These are phyloP conservation scores for Porites evermanni DNA, from an alignment of 92 coral and sea anemone genomes.

Conservation along the genomic window DNA sequence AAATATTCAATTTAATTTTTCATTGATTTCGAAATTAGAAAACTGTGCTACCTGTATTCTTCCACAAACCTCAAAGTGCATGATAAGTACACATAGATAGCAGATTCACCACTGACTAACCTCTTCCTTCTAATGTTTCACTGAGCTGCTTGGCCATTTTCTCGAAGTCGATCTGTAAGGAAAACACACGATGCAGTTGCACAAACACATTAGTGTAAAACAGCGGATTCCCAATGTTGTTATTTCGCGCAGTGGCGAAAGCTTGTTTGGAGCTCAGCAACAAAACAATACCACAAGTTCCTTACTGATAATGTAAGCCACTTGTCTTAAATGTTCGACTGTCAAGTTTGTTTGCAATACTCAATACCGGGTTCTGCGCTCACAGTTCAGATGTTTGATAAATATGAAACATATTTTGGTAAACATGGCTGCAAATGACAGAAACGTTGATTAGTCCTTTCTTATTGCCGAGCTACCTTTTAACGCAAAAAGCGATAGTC, in stretches of 20 bases:
- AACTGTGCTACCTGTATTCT: background rate
- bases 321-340: slow-evolving; percentile 21
- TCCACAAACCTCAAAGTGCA: background rate
- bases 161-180: slow-evolving; percentile 71
- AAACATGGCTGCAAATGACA: background rate
- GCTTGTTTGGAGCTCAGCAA: background rate
- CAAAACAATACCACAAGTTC: slow-evolving; percentile 16
- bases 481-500: background rate
- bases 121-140: slow-evolving; percentile 73
- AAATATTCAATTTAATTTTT: background rate
- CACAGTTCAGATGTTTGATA: background rate
- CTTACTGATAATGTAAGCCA: slow-evolving; percentile 23
- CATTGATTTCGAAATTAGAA: background rate
- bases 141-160: slow-evolving; percentile 77
- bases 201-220: background rate
- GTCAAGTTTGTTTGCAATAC: slow-evolving; percentile 42
- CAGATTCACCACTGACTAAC: slow-evolving; percentile 26
- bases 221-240: background rate
- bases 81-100: background rate
- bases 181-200: background rate
- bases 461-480: background rate
- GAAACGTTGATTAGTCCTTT: background rate
- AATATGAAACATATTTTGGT: background rate
- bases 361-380: background rate
- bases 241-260: background rate